Base-by-base conservation (phyloP, 1,140 invertebrate genomes). In the Brachionus calyciflorus region DNA sequence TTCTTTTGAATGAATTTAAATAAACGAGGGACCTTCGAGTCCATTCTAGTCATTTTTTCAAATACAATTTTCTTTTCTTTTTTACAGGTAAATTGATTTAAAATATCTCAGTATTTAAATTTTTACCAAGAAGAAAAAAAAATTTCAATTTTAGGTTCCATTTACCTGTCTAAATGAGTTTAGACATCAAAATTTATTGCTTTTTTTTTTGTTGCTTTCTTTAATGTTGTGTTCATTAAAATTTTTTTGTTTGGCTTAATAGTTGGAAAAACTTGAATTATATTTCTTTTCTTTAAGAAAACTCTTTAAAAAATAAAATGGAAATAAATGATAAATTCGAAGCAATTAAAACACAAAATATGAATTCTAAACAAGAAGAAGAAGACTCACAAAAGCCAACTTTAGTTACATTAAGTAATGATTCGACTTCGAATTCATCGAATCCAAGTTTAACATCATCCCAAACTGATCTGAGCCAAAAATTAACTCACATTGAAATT, bases 271-370 rank as follows among this genome's bases (percentile, higher is more conserved):
- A n/a, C n/a, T n/a, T n/a, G n/a, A n/a, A n/a, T n/a, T n/a, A n/a
- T n/a, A n/a, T n/a, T n/a, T n/a, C 33, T 37, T 37, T 37, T 5
- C 33, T 37, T 37, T 37, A 37, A 37, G 33, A 37, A 24, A 44
- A 21, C 24, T 44, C 17, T 30, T 10, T 12, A 24, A 17, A 12
- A 24, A 65, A 41, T 21, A 65, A 21, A 44, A 65, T 65, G 60
- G 30, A 65, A 30, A 65, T 65, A 24, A 65, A 65, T 41, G 21
- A 65, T 44, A 65, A 65, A 24, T 65, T 65, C 44, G 60, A 65
- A 24, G 5, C 60, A 24, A 65, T 65, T 41, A 37, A 60, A 19
- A 60, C 33, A 7, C 19, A 44, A 40, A 40, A 19, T 17, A 17
- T 19, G 28, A n/a, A 63, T 21, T 28, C 28, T 17, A 26, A 6